Evolutionary conservation across 2,113 vertebrate species (phyloP).

Genomic region (Apteryx owenii): DNA sequence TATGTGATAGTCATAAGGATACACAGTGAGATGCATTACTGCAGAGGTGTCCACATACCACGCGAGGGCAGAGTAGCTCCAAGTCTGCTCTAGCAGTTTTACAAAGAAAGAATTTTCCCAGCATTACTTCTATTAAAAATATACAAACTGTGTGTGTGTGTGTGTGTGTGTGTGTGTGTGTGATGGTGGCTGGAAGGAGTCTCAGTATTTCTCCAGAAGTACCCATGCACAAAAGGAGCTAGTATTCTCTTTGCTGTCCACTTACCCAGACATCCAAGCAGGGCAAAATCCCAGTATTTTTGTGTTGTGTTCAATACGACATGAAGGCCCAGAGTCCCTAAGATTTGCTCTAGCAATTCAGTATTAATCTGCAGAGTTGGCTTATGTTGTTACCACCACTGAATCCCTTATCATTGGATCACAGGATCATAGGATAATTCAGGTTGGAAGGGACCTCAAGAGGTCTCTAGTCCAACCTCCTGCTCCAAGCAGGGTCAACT

Average conservation of each 20-base stretch:
- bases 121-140: neutral
- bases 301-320: too few relatives aligned
- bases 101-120: neutral
- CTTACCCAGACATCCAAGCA: neutral
- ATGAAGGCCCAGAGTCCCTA: too few relatives aligned
- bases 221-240: neutral
- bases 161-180: rapidly evolving
- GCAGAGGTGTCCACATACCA: neutral
- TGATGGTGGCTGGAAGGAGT: neutral
- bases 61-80: conserved; percentile 38
- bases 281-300: too few relatives aligned
- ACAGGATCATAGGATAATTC: too few relatives aligned
- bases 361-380: too few relatives aligned
- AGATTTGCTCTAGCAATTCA: too few relatives aligned
- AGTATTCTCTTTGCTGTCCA: neutral
- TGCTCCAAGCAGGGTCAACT: too few relatives aligned
- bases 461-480: too few relatives aligned
- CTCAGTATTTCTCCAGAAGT: neutral
- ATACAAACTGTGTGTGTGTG: rapidly evolving
- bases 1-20: rapidly evolving
- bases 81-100: neutral
- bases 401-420: too few relatives aligned
- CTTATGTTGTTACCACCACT: too few relatives aligned
- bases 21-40: neutral
- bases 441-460: too few relatives aligned